These are phyloP conservation scores for Chlorodrepanis virens DNA, from an alignment of 2,113 vertebrate genomes.

Conservation along the genomic window DNA sequence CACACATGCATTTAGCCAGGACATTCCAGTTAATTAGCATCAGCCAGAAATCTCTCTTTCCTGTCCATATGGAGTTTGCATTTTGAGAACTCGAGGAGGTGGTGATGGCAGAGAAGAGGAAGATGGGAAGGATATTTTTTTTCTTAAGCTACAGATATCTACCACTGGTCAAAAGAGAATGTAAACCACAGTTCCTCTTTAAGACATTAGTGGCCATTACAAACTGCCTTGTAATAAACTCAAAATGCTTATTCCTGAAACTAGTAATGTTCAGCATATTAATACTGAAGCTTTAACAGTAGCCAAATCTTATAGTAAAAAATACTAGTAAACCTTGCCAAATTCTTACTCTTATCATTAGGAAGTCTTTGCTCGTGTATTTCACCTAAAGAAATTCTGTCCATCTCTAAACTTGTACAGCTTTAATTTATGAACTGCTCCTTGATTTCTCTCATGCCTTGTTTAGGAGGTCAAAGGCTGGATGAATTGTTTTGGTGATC, in stretches of 20 bases:
- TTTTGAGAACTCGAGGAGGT: conserved; percentile 17
- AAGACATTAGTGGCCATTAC: background rate
- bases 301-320: background rate
- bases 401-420: background rate
- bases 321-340: background rate
- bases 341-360: background rate
- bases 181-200: background rate
- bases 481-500: background rate
- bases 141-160: background rate
- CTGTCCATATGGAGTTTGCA: conserved; percentile 52
- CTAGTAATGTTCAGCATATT: background rate
- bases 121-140: background rate
- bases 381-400: conserved; percentile 43
- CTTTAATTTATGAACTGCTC: background rate
- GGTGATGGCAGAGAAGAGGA: background rate
- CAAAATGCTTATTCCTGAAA: background rate
- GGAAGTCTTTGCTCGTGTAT: background rate
- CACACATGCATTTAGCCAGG: conserved; percentile 8
- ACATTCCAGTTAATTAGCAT: conserved; percentile 47
- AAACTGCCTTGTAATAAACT: background rate
- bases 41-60: conserved; percentile 33
- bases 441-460: background rate
- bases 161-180: background rate
- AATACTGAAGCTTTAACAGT: background rate
- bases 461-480: background rate